phyloP scores from a whole-genome alignment of 1,140 invertebrate genomes.

The Mactra quadrangularis region DNA sequence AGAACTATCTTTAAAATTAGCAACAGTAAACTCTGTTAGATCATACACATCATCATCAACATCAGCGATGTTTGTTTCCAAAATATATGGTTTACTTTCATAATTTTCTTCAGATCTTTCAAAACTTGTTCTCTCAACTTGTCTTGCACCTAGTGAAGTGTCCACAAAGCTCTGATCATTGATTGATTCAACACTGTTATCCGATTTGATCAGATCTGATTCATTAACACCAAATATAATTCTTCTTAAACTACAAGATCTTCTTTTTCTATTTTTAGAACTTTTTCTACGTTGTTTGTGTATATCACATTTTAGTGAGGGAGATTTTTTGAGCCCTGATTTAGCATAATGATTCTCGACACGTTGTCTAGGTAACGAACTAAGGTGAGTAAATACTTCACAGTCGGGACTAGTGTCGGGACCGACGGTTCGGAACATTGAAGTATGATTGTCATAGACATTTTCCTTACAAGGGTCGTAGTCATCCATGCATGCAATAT shows the following conservation, averaged over 20 bases:
- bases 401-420: slow-evolving; percentile 17
- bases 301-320: background rate
- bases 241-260: background rate
- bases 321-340: background rate
- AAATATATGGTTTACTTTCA: background rate
- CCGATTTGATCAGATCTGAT: no score
- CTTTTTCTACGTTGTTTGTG: background rate
- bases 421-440: slow-evolving; percentile 18
- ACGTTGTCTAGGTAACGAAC: slow-evolving; percentile 7
- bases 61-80: background rate
- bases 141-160: no score
- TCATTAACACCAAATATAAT: slow-evolving; percentile 2
- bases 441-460: slow-evolving; percentile 34
- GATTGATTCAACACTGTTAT: no score
- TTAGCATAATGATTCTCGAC: slow-evolving; percentile 26
- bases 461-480: slow-evolving; percentile 7
- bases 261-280: background rate
- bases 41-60: slow-evolving; percentile 29
- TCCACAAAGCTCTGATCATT: no score
- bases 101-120: background rate
- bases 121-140: background rate
- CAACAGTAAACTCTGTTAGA: no score
- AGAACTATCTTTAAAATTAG: no score
- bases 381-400: slow-evolving; percentile 15
- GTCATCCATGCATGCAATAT: slow-evolving; percentile 3